These are phyloP conservation scores for Copsychus sechellarum DNA, from an alignment of 2,113 vertebrate species.

Conservation along the genomic window DNA sequence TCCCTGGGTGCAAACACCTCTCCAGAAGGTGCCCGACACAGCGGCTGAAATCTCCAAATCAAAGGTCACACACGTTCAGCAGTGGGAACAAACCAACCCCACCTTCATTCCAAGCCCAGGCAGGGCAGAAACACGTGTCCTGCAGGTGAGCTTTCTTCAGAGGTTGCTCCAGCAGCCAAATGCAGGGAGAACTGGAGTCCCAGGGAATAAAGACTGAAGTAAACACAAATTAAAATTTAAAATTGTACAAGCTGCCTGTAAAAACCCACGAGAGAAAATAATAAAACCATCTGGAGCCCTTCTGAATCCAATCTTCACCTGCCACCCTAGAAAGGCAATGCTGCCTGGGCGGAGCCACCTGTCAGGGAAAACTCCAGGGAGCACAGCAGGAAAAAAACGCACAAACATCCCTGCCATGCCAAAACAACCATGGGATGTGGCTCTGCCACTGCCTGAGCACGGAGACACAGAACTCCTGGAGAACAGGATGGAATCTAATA, in stretches of 20 bases:
- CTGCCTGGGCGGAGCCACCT: neutral
- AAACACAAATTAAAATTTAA: neutral
- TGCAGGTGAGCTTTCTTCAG: neutral
- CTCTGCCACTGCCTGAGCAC: neutral
- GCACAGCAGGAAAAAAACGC: neutral
- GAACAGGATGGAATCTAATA: fast-evolving
- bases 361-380: neutral
- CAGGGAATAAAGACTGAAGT: neutral
- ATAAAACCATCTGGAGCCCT: fast-evolving
- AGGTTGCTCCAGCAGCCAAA: neutral
- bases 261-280: neutral
- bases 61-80: neutral
- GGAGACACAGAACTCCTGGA: fast-evolving
- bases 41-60: neutral
- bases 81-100: neutral
- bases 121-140: neutral
- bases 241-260: fast-evolving
- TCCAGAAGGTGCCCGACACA: fast-evolving
- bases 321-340: neutral
- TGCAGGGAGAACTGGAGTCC: neutral
- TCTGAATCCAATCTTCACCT: neutral
- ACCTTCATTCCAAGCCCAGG: neutral
- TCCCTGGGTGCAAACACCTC: neutral
- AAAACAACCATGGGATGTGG: neutral
- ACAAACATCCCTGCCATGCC: neutral